Evolutionary conservation across 2,113 vertebrate species (phyloP).

Genomic region (Onychorhynchus coronatus): DNA sequence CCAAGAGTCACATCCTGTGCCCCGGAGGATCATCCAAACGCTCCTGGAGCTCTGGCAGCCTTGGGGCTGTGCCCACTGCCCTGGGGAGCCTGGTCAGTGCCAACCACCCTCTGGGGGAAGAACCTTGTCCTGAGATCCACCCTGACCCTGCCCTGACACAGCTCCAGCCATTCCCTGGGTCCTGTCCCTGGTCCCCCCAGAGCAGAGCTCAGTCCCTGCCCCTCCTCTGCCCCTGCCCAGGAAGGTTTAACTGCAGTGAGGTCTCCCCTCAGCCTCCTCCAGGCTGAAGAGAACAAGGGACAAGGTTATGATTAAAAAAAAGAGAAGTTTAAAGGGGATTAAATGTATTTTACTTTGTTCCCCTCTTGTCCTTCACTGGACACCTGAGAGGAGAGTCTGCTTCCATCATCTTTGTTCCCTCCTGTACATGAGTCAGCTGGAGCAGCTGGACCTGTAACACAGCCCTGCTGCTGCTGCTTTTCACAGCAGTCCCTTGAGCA

Average conservation of each 20-base stretch:
- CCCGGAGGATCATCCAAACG: background rate
- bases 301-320: background rate
- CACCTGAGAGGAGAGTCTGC: background rate
- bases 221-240: background rate
- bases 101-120: background rate
- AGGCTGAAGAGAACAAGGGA: background rate
- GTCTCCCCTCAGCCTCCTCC: background rate
- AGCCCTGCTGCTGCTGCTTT: background rate
- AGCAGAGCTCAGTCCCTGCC: background rate
- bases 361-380: background rate
- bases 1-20: background rate
- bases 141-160: background rate
- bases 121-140: background rate
- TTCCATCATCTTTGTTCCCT: fast-evolving
- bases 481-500: background rate
- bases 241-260: background rate
- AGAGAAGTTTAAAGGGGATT: background rate
- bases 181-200: background rate
- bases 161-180: background rate
- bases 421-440: fast-evolving
- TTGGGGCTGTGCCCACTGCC: background rate
- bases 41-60: background rate
- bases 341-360: background rate
- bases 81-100: background rate
- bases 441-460: background rate